Percentiles rank a stretch among this genome's conserved stretches.
phyloP scores from a whole-genome alignment of 1,140 invertebrate genomes.

The Heliconius eleuchia region DNA sequence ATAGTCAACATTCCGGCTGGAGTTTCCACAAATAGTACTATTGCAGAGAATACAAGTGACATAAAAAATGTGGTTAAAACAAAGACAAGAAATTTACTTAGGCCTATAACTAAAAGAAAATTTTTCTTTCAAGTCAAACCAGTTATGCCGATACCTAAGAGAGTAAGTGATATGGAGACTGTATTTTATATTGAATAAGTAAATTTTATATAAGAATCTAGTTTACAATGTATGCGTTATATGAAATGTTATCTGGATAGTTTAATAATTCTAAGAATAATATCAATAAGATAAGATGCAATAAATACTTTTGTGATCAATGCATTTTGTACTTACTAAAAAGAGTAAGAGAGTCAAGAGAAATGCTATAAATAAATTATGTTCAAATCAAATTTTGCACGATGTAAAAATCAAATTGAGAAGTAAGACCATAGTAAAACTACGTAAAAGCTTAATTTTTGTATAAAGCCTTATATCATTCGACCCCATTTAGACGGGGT shows the following conservation, averaged over 20 bases:
- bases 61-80: not conserved
- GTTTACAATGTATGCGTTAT: not conserved
- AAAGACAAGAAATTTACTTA: not conserved
- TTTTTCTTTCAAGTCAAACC: constrained; percentile 26
- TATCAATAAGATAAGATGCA: no score
- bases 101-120: constrained; percentile 13
- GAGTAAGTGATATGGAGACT: not conserved
- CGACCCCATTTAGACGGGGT: constrained; percentile 37
- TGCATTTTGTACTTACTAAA: no score
- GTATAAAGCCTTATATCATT: constrained; percentile 34
- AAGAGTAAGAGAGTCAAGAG: no score
- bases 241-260: not conserved
- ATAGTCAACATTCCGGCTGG: not conserved
- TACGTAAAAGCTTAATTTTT: not conserved
- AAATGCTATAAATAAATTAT: no score
- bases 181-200: constrained; percentile 17
- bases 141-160: constrained; percentile 1
- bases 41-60: not conserved
- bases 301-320: no score
- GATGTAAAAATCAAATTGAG: not conserved
- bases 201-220: not conserved
- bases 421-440: not conserved
- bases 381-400: no score
- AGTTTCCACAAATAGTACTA: not conserved
- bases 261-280: not conserved